A percentile compares a stretch with the other conserved stretches of the same genome.
Conservation (phyloP, 30 jellyfish, hydroid and myxozoan genomes). For the Aurelia coerulea region DNA sequence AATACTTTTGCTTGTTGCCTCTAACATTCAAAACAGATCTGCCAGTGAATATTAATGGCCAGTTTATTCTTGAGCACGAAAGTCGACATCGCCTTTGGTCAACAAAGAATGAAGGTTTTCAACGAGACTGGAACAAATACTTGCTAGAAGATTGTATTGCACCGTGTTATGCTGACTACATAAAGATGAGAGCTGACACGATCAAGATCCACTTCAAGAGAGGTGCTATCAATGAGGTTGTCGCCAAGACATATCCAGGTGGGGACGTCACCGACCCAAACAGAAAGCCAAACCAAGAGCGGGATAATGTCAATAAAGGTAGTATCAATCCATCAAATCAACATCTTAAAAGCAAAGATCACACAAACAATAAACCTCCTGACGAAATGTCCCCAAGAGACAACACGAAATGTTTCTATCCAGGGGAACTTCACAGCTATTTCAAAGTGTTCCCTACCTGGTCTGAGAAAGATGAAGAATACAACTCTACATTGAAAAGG, state of each 20-base stretch:
- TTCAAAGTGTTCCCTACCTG: too few relatives aligned
- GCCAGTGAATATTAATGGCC: conserved; percentile 60
- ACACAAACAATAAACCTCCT: not conserved
- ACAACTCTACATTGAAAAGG: not conserved
- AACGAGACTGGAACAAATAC: conserved; percentile 56
- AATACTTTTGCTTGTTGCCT: conserved; percentile 56
- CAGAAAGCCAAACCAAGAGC: not conserved
- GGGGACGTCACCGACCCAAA: not conserved
- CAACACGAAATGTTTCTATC: too few relatives aligned
- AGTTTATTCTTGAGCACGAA: conserved; percentile 70
- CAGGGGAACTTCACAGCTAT: too few relatives aligned
- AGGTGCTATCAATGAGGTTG: not conserved
- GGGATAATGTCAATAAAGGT: too few relatives aligned
- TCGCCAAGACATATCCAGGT: not conserved
- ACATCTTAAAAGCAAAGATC: not conserved
- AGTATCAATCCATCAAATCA: too few relatives aligned
- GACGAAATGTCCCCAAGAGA: not conserved
- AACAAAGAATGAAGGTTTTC: conserved; percentile 18
- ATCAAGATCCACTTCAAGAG: not conserved
- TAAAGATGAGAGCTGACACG: not conserved
- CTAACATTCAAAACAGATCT: conserved; percentile 18
- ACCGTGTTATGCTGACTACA: conserved; percentile 41
- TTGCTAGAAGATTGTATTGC: conserved; percentile 36
- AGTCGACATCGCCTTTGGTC: conserved; percentile 55
- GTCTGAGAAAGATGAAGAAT: too few relatives aligned